Evolutionary conservation across 2,113 vertebrate species (phyloP), one percentile per base, ranked within the genome.

Genomic region (Galemys pyrenaicus): DNA sequence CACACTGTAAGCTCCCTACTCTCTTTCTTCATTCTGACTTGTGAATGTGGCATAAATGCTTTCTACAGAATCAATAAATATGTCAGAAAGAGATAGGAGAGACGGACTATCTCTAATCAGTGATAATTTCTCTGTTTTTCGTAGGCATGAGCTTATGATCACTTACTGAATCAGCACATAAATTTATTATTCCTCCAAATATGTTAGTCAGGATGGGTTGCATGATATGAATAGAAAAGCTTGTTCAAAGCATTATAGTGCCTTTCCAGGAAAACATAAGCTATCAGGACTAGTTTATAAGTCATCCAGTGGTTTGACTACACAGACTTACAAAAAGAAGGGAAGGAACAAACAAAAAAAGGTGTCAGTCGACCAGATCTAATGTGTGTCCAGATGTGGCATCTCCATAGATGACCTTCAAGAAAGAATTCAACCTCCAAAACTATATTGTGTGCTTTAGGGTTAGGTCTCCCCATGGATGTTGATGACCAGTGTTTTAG

Each of bases 141-240:
- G 84, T 4, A 24, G 46, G 9, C 46, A 3, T 58, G 13, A 78
- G 30, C 7, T n/a, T 77, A 80, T 19, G 24, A 74, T 67, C 41
- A 75, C 49, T 89, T 87, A 88, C 56, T 71, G 75, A 89, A 67
- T 3, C 70, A 44, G 19, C 35, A 28, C 37, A 68, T 68, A 64
- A 80, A 79, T 89, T 11, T 60, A 3, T 85, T 62, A 30, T 77
- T 22, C 13, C 11, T 67, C 22, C 46, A 80, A 81, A 71, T 62
- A 89, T 49, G 2, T 80, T 84, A 87, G 24, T 82, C 35, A 86
- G 9, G 26, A 49, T 80, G n/a, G 93, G 87, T 70, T 90, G 83
- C 39, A 84, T 28, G 54, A 26, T 79, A 71, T 90, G 24, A 85
- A 77, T 13, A 88, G 65, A 83, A 94, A 78, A 87, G 0, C 9